phyloP scores from a whole-genome alignment of 2,113 vertebrate species.

The Pandion haliaetus region DNA sequence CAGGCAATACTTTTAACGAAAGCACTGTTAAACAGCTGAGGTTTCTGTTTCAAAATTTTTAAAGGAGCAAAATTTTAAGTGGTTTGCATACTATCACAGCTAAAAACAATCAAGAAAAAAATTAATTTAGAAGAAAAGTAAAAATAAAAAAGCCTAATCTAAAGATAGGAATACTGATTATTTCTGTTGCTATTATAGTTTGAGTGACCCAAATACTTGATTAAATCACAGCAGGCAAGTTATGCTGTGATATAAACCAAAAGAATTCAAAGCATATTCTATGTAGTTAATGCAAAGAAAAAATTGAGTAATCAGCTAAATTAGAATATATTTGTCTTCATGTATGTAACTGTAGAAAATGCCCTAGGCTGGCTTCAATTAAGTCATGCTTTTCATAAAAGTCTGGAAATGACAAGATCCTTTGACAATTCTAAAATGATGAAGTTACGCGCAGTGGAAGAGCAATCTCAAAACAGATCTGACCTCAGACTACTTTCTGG shows the following conservation, averaged over 20 bases:
- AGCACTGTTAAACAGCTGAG: neutral
- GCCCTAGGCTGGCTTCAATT: conserved; percentile 61
- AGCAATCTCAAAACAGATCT: conserved; percentile 39
- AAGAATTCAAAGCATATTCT: conserved; percentile 49
- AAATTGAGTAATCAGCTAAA: conserved; percentile 50
- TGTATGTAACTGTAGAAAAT: conserved; percentile 49
- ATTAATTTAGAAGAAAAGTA: neutral
- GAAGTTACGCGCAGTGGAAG: conserved; percentile 44
- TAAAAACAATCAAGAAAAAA: neutral
- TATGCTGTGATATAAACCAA: conserved; percentile 44
- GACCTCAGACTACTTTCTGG: conserved; percentile 41
- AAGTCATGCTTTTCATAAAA: conserved; percentile 54
- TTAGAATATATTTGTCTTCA: conserved; percentile 50
- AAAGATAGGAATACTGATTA: conserved; percentile 46
- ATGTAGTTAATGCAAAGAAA: conserved; percentile 46
- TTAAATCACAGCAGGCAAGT: conserved; percentile 67
- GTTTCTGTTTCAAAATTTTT: conserved; percentile 15
- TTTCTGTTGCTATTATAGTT: conserved; percentile 33
- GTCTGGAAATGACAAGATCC: conserved; percentile 50
- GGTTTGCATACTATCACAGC: neutral
- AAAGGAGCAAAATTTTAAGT: conserved; percentile 1
- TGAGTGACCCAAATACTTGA: conserved; percentile 45
- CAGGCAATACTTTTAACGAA: neutral
- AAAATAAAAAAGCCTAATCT: neutral
- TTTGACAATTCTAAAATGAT: conserved; percentile 54